Evolutionary conservation across 2,113 vertebrate species (phyloP).

Genomic region (Anolis sagrei): DNA sequence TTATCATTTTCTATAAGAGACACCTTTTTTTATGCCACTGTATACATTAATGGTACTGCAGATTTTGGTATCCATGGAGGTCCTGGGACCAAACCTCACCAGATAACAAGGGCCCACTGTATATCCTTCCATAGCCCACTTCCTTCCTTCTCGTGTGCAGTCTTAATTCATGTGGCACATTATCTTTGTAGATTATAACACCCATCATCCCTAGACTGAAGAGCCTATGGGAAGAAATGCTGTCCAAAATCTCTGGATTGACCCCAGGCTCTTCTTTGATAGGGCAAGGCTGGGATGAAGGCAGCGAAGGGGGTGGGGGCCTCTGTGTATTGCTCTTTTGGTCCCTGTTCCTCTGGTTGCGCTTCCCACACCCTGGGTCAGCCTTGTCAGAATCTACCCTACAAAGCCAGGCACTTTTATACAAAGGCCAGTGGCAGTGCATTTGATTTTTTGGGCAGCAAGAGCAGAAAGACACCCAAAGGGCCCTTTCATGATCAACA

Average conservation of each 20-base stretch:
- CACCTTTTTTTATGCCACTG: too few species aligned
- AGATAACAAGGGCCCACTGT: too few species aligned
- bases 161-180: background rate
- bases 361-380: accelerated
- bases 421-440: background rate
- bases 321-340: background rate
- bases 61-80: too few species aligned
- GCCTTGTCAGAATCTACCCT: background rate
- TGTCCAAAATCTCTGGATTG: background rate
- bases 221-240: background rate
- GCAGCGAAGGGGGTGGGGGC: too few species aligned
- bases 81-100: too few species aligned
- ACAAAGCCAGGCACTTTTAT: background rate
- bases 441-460: accelerated
- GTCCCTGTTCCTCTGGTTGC: background rate
- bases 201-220: too few species aligned
- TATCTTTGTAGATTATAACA: background rate
- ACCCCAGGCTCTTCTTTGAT: too few species aligned
- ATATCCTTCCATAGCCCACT: too few species aligned
- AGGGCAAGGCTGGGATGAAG: too few species aligned
- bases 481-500: slow-evolving; percentile 14
- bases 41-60: too few species aligned
- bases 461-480: slow-evolving; percentile 40
- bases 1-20: too few species aligned
- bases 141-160: accelerated